These are phyloP conservation scores for Neodon shergylaensis DNA, from an alignment of 2,113 vertebrate species.

Conservation along the genomic window DNA sequence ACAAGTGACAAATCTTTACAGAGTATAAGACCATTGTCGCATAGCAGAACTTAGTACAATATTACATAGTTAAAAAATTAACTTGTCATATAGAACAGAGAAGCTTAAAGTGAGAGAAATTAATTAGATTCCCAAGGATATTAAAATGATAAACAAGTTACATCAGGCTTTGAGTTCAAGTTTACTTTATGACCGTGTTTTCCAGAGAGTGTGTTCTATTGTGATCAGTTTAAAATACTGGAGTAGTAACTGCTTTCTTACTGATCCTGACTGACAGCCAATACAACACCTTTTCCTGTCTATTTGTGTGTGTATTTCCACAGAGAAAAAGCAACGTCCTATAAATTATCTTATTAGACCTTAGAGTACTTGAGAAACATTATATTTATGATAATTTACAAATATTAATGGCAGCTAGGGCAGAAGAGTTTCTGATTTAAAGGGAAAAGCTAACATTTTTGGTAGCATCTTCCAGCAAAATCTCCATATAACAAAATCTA, in stretches of 20 bases:
- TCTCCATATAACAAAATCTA: background rate
- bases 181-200: background rate
- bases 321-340: conserved; percentile 18
- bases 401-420: conserved; percentile 16
- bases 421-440: conserved; percentile 45
- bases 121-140: background rate
- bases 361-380: background rate
- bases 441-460: conserved; percentile 25
- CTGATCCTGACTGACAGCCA: background rate
- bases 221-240: background rate
- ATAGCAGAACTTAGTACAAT: background rate
- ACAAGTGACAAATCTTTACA: too few species aligned
- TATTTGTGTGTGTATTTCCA: background rate
- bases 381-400: background rate
- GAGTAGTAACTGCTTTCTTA: background rate
- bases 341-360: background rate
- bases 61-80: conserved; percentile 18
- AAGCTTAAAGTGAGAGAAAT: conserved; percentile 1
- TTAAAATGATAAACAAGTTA: conserved; percentile 18
- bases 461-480: background rate
- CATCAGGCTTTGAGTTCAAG: conserved; percentile 12
- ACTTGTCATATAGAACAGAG: background rate
- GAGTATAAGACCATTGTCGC: too few species aligned
- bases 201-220: conserved; percentile 8
- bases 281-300: background rate